These are phyloP conservation scores for Spilosoma lubricipeda DNA, from an alignment of 2,888 invertebrate genomes.

Conservation along the genomic window DNA sequence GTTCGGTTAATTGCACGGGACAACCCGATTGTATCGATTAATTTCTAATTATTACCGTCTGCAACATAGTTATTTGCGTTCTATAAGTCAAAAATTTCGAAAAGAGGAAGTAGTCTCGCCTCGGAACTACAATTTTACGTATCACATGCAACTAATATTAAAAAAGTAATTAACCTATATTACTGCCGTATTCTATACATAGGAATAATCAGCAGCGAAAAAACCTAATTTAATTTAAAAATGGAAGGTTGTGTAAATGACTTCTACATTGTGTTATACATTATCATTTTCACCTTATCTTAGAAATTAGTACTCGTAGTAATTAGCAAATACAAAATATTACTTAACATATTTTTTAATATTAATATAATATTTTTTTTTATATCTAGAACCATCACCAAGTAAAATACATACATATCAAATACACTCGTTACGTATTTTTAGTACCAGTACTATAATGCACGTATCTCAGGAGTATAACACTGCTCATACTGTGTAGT, in stretches of 20 bases:
- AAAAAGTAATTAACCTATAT: neutral
- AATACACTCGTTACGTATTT: neutral
- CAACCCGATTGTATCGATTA: constrained; percentile 40
- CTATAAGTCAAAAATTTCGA: neutral
- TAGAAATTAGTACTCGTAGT: neutral
- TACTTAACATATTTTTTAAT: neutral
- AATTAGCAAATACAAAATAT: neutral
- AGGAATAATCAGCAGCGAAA: neutral
- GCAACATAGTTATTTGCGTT: neutral
- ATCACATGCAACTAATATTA: neutral
- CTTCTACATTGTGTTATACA: neutral
- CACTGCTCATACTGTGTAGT: neutral
- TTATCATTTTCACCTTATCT: neutral
- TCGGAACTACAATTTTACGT: neutral
- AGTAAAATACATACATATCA: neutral
- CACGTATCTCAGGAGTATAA: constrained; percentile 12
- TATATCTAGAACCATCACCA: neutral
- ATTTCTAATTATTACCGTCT: constrained; percentile 2
- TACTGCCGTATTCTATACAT: neutral
- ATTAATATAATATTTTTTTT: neutral
- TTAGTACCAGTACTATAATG: constrained; percentile 1
- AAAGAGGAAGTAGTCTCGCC: neutral
- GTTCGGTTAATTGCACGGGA: constrained; percentile 59
- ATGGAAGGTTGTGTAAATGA: neutral
- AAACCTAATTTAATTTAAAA: neutral